phyloP scores from a whole-genome alignment of 2,797 vertebrate genomes.

The Florisuga fusca region DNA sequence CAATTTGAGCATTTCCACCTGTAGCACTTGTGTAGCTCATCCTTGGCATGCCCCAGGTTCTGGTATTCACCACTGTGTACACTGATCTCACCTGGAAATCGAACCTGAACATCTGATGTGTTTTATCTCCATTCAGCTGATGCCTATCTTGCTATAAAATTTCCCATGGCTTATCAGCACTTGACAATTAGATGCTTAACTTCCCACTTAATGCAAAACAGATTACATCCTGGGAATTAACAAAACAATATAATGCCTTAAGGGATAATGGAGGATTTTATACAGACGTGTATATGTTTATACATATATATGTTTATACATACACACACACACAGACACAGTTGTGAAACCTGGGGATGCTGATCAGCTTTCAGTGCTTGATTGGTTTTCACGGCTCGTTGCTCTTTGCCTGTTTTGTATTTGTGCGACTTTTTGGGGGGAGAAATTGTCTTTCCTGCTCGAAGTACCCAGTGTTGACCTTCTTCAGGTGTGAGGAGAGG shows the following conservation, averaged over 20 bases:
- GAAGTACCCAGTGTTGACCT: accelerated
- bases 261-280: constrained; percentile 23
- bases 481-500: background rate
- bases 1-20: background rate
- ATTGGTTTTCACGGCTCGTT: background rate
- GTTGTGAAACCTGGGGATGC: constrained; percentile 12
- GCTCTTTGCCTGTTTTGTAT: background rate
- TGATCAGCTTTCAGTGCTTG: background rate
- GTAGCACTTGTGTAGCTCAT: background rate
- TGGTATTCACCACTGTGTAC: background rate
- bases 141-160: constrained; percentile 49
- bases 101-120: background rate
- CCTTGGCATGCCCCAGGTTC: background rate
- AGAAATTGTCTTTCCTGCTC: background rate
- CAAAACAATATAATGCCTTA: constrained; percentile 55
- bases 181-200: constrained; percentile 58
- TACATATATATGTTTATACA: background rate
- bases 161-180: constrained; percentile 65
- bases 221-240: constrained; percentile 65
- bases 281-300: background rate
- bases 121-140: constrained; percentile 56
- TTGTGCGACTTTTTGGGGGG: background rate
- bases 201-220: constrained; percentile 65
- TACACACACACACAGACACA: background rate
- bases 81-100: constrained; percentile 39